Conservation (phyloP, 2,888 invertebrate genomes). For the Yponomeuta malinellus region DNA sequence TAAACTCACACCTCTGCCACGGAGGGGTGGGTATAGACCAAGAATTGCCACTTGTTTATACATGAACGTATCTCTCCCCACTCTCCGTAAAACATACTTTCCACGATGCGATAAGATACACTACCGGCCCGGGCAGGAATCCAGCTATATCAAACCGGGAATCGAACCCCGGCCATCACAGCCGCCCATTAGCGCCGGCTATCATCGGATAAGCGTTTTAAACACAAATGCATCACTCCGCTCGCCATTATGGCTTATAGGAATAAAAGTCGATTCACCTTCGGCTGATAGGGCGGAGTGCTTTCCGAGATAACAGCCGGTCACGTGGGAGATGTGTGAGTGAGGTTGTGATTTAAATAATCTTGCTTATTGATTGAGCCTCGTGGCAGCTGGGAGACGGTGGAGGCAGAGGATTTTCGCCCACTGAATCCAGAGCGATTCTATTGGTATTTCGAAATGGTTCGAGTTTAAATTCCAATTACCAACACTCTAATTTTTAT, state of each 20-base stretch:
- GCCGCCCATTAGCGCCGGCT: conserved; percentile 2
- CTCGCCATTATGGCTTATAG: not conserved
- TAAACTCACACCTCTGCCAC: no score
- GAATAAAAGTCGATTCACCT: not conserved
- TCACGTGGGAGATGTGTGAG: not conserved
- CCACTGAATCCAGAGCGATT: no score
- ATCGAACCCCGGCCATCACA: not conserved
- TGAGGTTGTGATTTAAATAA: not conserved
- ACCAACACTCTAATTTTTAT: no score
- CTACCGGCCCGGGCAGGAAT: not conserved
- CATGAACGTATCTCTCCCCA: no score
- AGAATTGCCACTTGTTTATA: no score
- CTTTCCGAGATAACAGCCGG: not conserved
- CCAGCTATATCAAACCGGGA: not conserved
- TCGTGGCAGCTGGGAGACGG: no score
- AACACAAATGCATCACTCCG: conserved; percentile 8
- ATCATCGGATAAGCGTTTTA: conserved; percentile 8
- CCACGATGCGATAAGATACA: not conserved
- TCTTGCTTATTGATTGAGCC: no score
- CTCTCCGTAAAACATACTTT: no score
- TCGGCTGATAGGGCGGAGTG: not conserved
- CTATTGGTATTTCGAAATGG: no score
- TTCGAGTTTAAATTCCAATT: no score
- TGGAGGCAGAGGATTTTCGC: no score
- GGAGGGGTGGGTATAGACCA: no score